Evolutionary conservation across 2,113 vertebrate genomes (phyloP), one percentile per base, ranked within the genome.

Genomic region (Pseudorectes ferrugineus): DNA sequence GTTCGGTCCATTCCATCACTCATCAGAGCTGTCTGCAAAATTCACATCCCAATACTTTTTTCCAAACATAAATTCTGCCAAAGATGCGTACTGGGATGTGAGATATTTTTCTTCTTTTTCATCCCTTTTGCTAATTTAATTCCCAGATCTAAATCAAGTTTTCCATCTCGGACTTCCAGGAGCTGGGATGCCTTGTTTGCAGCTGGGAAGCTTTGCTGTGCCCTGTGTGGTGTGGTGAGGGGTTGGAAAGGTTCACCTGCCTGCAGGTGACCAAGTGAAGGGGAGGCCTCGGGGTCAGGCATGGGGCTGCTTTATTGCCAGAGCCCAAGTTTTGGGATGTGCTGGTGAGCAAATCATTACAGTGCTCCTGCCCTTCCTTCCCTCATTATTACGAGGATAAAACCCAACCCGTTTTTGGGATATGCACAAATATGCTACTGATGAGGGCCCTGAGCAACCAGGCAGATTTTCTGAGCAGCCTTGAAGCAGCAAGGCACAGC

Each of bases 51-150:
- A n/a, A 26, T 8, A 6, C 17, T 63, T 72, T 83, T 86, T 81
- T 87, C 89, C 89, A 81, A 4, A 3, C 2, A 10, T 20, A 51
- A 58, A 71, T 84, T 67, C 68, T 93, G 87, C 68, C 86, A 88
- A 62, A 89, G 89, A 70, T 38, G 25, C 0, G 0, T 66, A 59
- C 68, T 80, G 84, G 68, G 63, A 80, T 26, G 38, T 4, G 51
- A 87, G 55, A 75, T 36, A 33, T 78, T 87, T 55, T 51, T 65
- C 54, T 76, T 85, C 61, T 72, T 91, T 74, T 89, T 91, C 31
- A 38, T 89, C 51, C 76, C 43, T 84, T 83, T 91, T 46, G 33
- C 35, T 95, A 92, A 94, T 78, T 91, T 77, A 59, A 48, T 95
- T 95, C 68, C 84, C 95, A 94, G 87, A 67, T 43, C 16, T 29